Percentiles rank a stretch among this genome's conserved stretches.
These are phyloP conservation scores for Hybos culiciformis DNA, from an alignment of 2,888 invertebrate genomes.

Conservation along the genomic window DNA sequence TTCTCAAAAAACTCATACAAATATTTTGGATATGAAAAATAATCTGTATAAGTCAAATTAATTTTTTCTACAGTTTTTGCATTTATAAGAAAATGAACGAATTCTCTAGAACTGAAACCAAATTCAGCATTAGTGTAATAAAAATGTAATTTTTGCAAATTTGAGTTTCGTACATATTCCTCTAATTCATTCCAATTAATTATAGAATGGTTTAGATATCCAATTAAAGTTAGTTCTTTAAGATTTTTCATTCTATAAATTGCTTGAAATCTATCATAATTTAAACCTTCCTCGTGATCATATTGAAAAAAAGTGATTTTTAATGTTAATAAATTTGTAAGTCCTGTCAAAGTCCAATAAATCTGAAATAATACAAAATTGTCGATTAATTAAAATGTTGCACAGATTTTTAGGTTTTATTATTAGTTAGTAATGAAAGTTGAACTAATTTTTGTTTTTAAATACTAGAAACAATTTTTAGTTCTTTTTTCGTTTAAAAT, in stretches of 20 bases:
- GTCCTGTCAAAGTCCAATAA: too few species aligned
- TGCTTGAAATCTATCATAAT: neutral
- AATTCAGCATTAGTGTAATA: neutral
- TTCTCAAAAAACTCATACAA: neutral
- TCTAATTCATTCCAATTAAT: neutral
- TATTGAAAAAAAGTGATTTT: slow-evolving; percentile 1
- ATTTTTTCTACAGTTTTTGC: neutral
- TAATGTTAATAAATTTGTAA: too few species aligned
- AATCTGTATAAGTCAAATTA: neutral
- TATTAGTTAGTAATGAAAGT: too few species aligned
- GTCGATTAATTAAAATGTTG: too few species aligned
- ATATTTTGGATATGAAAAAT: neutral
- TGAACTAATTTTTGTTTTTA: too few species aligned
- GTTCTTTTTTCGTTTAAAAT: too few species aligned
- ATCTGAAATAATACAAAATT: too few species aligned
- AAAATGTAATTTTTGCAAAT: neutral
- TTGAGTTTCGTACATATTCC: neutral
- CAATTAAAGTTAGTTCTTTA: neutral
- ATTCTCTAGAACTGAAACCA: neutral
- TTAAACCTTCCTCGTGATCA: slow-evolving; percentile 1
- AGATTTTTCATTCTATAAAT: slow-evolving; percentile 1
- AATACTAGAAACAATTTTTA: too few species aligned
- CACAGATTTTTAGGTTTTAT: too few species aligned
- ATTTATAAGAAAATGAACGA: neutral
- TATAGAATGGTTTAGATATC: neutral